Evolutionary conservation across 2,113 vertebrate genomes (phyloP).

Genomic region (Sciurus niger): DNA sequence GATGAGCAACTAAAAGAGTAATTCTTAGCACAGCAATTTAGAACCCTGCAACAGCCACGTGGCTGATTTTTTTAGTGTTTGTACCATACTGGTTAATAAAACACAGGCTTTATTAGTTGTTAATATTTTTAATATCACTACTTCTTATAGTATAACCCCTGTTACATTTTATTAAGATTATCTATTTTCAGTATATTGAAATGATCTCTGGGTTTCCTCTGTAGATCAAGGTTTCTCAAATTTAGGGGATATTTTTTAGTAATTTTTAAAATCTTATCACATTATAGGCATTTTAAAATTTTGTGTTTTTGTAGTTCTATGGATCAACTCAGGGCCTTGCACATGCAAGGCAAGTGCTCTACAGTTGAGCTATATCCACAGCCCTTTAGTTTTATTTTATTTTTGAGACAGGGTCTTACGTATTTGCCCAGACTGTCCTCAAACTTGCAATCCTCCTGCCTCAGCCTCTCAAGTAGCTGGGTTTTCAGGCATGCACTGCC

Average conservation of each 20-base stretch:
- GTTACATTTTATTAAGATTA: conserved; percentile 30
- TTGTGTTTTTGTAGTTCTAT: neutral
- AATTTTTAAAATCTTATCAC: conserved; percentile 27
- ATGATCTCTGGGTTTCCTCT: conserved; percentile 7
- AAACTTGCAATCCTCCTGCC: neutral
- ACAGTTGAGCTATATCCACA: neutral
- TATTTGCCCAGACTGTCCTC: neutral
- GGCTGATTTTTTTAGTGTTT: conserved; percentile 1
- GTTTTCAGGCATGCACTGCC: neutral
- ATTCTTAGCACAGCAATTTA: conserved; percentile 9
- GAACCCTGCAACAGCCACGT: neutral
- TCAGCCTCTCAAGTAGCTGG: neutral
- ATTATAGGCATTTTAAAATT: neutral
- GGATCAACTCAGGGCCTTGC: neutral
- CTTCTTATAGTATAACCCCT: neutral
- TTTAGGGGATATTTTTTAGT: neutral
- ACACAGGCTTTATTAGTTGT: conserved; percentile 15
- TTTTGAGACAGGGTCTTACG: neutral
- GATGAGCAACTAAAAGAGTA: conserved; percentile 1
- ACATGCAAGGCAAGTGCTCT: neutral
- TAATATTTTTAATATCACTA: conserved; percentile 25
- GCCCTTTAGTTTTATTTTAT: neutral
- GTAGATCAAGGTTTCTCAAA: conserved; percentile 13
- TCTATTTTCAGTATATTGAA: conserved; percentile 46
- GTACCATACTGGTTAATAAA: conserved; percentile 29